Evolutionary conservation across 2,888 invertebrate genomes (phyloP).

Genomic region (Tuta absoluta): DNA sequence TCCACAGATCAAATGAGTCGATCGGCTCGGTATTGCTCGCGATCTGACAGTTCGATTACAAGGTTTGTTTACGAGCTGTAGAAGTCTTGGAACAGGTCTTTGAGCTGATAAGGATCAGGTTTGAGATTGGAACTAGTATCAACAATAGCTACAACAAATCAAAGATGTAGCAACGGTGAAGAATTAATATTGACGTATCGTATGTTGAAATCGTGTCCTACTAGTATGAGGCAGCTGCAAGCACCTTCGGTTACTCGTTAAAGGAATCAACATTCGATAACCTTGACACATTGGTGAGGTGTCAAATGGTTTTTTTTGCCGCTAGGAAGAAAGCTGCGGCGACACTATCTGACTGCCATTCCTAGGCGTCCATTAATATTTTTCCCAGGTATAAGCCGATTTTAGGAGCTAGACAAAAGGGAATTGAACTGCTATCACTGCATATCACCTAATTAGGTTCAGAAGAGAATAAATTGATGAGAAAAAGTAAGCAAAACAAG

Average conservation of each 20-base stretch:
- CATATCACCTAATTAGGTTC: too few species aligned
- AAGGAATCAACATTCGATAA: too few species aligned
- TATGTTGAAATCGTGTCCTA: background rate
- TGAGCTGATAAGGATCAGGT: background rate
- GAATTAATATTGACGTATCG: background rate
- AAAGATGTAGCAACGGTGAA: background rate
- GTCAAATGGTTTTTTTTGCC: too few species aligned
- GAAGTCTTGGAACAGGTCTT: background rate
- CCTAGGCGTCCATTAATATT: too few species aligned
- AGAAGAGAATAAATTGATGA: too few species aligned
- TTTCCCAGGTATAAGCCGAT: too few species aligned
- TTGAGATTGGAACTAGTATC: background rate
- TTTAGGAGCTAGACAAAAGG: too few species aligned
- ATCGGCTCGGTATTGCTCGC: slow-evolving; percentile 11
- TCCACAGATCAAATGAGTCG: slow-evolving; percentile 17
- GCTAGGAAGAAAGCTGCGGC: too few species aligned
- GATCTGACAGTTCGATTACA: slow-evolving; percentile 18
- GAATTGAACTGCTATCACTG: too few species aligned
- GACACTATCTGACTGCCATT: too few species aligned
- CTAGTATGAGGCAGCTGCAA: background rate
- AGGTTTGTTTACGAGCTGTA: slow-evolving; percentile 15
- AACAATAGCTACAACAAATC: background rate
- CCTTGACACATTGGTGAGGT: background rate
- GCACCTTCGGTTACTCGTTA: too few species aligned
- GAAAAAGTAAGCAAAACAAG: background rate